Percentiles rank a stretch among this genome's conserved stretches.
These are phyloP conservation scores for Cosmia trapezina DNA, from an alignment of 2,888 invertebrate species.

Conservation along the genomic window DNA sequence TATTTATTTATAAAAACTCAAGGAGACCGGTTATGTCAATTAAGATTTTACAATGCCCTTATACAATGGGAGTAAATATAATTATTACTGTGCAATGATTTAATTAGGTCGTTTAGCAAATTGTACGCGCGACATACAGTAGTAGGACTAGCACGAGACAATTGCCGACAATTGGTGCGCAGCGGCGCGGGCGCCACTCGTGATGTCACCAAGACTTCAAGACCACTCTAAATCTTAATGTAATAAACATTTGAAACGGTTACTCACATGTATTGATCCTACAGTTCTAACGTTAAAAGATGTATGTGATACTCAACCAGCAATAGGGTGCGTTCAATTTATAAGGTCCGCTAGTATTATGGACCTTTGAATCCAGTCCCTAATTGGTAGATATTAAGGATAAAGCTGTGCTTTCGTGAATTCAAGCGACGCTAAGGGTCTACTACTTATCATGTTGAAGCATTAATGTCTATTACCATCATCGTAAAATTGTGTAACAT, in stretches of 20 bases:
- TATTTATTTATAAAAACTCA: slow-evolving; percentile 68
- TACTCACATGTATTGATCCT: slow-evolving; percentile 41
- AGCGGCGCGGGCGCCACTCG: slow-evolving; percentile 87
- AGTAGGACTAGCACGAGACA: slow-evolving; percentile 81
- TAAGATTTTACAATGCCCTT: slow-evolving; percentile 75
- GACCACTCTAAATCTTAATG: slow-evolving; percentile 65
- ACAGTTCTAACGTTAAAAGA: slow-evolving; percentile 20
- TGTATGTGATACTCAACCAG: slow-evolving; percentile 45
- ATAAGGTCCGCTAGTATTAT: slow-evolving; percentile 21
- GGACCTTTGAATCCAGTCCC: slow-evolving; percentile 42
- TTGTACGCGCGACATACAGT: slow-evolving; percentile 69
- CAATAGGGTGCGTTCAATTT: slow-evolving; percentile 38
- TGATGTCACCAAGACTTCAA: slow-evolving; percentile 83
- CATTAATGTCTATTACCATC: slow-evolving; percentile 51
- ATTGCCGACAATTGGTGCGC: slow-evolving; percentile 86
- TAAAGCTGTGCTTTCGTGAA: slow-evolving; percentile 52
- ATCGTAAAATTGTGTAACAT: slow-evolving; percentile 56
- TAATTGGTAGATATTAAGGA: slow-evolving; percentile 59
- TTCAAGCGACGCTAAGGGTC: slow-evolving; percentile 46
- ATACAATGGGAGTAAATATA: slow-evolving; percentile 76
- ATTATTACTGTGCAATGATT: slow-evolving; percentile 84
- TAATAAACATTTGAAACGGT: slow-evolving; percentile 56
- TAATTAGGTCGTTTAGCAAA: slow-evolving; percentile 78
- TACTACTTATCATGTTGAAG: slow-evolving; percentile 50
- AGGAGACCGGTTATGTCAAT: slow-evolving; percentile 68